Conservation (phyloP, 2,797 vertebrate species). For the Staurois parvus region DNA sequence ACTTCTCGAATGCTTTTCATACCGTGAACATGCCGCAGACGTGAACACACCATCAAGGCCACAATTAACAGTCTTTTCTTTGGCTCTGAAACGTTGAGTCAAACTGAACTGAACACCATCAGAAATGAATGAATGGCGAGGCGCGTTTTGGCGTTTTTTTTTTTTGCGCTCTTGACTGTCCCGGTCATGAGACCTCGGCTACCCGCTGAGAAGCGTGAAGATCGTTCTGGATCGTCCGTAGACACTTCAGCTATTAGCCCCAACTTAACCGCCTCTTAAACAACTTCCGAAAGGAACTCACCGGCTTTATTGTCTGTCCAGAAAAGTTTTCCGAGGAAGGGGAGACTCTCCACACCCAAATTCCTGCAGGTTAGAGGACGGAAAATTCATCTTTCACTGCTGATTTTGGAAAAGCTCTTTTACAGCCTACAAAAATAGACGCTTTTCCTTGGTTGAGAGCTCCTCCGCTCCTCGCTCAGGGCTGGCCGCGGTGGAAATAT, state of each 20-base stretch:
- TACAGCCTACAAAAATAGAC: conserved; percentile 44
- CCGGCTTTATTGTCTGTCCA: conserved; percentile 68
- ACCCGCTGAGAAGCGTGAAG: conserved; percentile 20
- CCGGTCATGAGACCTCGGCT: conserved; percentile 16
- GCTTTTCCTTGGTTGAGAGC: conserved; percentile 64
- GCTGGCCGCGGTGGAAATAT: conserved; percentile 7
- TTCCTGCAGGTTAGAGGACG: conserved; percentile 78
- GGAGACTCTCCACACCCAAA: conserved; percentile 84
- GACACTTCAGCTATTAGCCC: conserved; percentile 41
- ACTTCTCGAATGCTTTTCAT: conserved; percentile 43
- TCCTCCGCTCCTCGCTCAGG: conserved; percentile 21
- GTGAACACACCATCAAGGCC: conserved; percentile 29
- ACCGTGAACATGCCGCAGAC: conserved; percentile 56
- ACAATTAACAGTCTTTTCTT: conserved; percentile 51
- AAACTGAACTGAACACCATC: not conserved
- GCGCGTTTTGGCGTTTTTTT: no score
- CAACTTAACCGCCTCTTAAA: conserved; percentile 59
- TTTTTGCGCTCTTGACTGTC: not conserved
- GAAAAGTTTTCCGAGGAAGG: conserved; percentile 83
- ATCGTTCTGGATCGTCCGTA: conserved; percentile 24
- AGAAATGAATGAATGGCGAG: conserved; percentile 10
- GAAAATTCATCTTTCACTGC: conserved; percentile 69
- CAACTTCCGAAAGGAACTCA: conserved; percentile 60
- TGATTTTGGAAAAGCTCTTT: conserved; percentile 59
- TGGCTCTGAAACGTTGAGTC: conserved; percentile 16